Evolutionary conservation across 2,797 vertebrate species (phyloP), one percentile per base, ranked within the genome.

Genomic region (Poeciliopsis paucimaculata): DNA sequence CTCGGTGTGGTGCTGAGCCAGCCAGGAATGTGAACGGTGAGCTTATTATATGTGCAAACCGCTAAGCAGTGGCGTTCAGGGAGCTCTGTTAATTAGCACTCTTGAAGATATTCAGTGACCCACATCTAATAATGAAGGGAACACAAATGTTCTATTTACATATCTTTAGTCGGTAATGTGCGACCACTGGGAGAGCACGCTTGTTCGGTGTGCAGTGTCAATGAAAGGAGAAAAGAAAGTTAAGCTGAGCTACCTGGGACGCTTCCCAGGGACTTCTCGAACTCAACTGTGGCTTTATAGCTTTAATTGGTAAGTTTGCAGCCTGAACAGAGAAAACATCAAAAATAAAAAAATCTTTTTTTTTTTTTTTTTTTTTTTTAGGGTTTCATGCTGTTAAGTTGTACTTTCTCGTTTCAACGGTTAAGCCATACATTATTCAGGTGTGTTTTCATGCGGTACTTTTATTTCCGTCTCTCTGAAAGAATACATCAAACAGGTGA

Each of bases 111-210:
- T 93, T 77, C 89, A 75, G 89, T 93, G 93, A 94, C 94, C 94
- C 94, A 94, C 89, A 95, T 95, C 89, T 85, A 88, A 91, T 94
- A 94, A 94, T 91, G 92, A 94, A 94, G 91, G 90, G 90, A 93
- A 92, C 92, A 92, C 88, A 87, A 89, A 89, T 91, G 90, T 86
- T 93, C 91, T 94, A 94, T 94, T 94, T 95, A 93, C 94, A 94
- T 94, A 95, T 94, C 85, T 92, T 95, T 90, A 92, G 88, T 88
- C 83, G 57, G 87, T 93, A 93, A 93, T 93, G 87, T 93, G 93
- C 90, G 90, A 92, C 92, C 83, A 55, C 10, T 87, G 94, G 91
- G 91, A 93, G 88, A 85, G 83, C 78, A 85, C 82, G 62, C 83
- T 81, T 83, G 89, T 82, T 77, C 85, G 86, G 84, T 75, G 53